These are phyloP conservation scores for Syrmaticus mikado DNA, from an alignment of 2,113 vertebrate species.

Conservation along the genomic window DNA sequence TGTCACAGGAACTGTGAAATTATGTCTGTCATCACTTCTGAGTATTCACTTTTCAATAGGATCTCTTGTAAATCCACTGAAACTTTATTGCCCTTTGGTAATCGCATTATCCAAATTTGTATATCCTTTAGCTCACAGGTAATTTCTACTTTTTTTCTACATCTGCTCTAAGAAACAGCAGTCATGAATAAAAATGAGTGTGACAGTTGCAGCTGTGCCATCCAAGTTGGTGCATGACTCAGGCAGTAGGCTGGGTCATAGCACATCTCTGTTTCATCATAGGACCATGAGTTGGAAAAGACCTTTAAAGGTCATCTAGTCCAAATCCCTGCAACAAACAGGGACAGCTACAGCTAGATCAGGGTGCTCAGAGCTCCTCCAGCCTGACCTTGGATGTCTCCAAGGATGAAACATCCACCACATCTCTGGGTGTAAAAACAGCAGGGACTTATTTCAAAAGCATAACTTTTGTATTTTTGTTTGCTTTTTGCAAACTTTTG, in stretches of 20 bases:
- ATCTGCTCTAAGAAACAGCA: neutral
- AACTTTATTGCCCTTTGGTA: neutral
- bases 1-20: neutral
- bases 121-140: neutral
- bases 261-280: neutral
- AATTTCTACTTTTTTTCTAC: neutral
- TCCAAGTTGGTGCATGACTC: neutral
- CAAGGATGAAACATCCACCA: too few species aligned
- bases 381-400: too few species aligned
- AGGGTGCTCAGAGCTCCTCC: too few species aligned
- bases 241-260: neutral
- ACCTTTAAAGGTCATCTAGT: too few species aligned
- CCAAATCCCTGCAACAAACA: too few species aligned
- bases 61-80: neutral
- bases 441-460: neutral
- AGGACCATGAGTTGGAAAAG: too few species aligned
- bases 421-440: too few species aligned
- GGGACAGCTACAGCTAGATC: too few species aligned
- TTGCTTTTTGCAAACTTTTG: too few species aligned
- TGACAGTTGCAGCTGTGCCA: neutral
- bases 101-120: neutral
- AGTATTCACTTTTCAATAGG: neutral
- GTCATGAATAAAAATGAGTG: neutral
- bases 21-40: neutral
- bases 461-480: neutral